These are phyloP conservation scores for Drosophila parabipectinata DNA, from an alignment of 1,140 invertebrate species.

Conservation along the genomic window DNA sequence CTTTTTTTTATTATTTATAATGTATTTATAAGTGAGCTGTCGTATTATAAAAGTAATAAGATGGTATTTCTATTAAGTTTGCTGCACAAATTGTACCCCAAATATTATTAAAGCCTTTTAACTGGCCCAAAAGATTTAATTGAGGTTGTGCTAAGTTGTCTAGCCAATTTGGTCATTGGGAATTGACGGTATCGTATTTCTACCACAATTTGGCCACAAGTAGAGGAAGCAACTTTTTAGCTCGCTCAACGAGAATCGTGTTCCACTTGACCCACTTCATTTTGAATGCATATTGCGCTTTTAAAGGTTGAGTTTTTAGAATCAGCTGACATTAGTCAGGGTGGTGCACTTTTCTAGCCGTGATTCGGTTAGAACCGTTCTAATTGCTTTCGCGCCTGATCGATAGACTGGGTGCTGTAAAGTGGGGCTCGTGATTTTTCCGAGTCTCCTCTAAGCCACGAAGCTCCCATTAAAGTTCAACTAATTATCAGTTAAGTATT, in stretches of 20 bases:
- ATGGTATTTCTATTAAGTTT: too few species aligned
- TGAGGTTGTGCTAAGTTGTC: neutral
- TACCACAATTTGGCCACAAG: slow-evolving; percentile 13
- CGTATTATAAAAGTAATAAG: too few species aligned
- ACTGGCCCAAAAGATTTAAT: neutral
- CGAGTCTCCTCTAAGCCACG: slow-evolving; percentile 22
- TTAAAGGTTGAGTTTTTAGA: slow-evolving; percentile 45
- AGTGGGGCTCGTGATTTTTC: neutral
- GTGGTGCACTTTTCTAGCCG: slow-evolving; percentile 5
- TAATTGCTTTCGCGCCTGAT: slow-evolving; percentile 27
- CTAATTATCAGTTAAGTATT: slow-evolving; percentile 17
- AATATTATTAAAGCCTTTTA: neutral
- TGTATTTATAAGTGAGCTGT: too few species aligned
- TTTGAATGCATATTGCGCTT: slow-evolving; percentile 21
- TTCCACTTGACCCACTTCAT: slow-evolving; percentile 55
- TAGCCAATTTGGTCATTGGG: slow-evolving; percentile 2
- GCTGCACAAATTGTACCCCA: too few species aligned
- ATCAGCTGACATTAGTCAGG: slow-evolving; percentile 46
- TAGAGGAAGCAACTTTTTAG: slow-evolving; percentile 27
- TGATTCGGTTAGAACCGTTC: slow-evolving; percentile 12
- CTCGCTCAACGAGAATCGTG: slow-evolving; percentile 31
- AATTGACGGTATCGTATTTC: slow-evolving; percentile 19
- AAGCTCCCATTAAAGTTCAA: slow-evolving; percentile 16
- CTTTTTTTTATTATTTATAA: too few species aligned
- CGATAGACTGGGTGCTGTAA: neutral